These are phyloP conservation scores for Scaptomyza reducta DNA, from an alignment of 2,888 invertebrate species.

Conservation along the genomic window DNA sequence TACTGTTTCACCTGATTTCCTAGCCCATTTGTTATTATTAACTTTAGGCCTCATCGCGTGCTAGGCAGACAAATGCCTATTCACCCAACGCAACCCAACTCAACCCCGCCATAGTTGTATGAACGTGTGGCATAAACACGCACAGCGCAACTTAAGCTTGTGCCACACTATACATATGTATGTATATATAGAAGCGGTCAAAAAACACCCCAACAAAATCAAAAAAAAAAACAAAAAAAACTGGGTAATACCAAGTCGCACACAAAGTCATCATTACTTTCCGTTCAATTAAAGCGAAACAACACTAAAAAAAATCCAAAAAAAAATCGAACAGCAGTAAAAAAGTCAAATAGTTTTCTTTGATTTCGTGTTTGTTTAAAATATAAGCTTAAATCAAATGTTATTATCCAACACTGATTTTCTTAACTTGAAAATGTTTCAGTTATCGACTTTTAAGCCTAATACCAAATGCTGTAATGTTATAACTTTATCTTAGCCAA, in stretches of 20 bases:
- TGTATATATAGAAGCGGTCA: slow-evolving; percentile 15
- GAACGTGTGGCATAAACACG: slow-evolving; percentile 47
- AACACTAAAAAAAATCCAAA: slow-evolving; percentile 5
- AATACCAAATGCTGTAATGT: too few relatives aligned
- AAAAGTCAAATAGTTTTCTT: too few relatives aligned
- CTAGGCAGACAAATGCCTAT: slow-evolving; percentile 9
- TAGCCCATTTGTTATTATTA: slow-evolving; percentile 60
- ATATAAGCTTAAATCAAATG: too few relatives aligned
- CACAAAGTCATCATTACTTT: slow-evolving; percentile 61
- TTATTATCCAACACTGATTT: too few relatives aligned
- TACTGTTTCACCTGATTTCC: slow-evolving; percentile 24
- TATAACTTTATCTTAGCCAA: too few relatives aligned
- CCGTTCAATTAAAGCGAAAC: slow-evolving; percentile 60
- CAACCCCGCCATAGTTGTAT: too few relatives aligned
- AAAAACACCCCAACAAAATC: slow-evolving; percentile 10
- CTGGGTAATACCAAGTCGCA: too few relatives aligned
- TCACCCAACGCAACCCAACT: not conserved
- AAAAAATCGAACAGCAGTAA: too few relatives aligned
- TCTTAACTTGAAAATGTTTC: too few relatives aligned
- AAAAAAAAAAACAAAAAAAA: too few relatives aligned
- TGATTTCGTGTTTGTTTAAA: too few relatives aligned
- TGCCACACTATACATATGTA: slow-evolving; percentile 16
- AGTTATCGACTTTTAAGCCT: too few relatives aligned
- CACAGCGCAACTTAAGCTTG: slow-evolving; percentile 33
- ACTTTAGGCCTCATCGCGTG: slow-evolving; percentile 59